phyloP scores from a whole-genome alignment of 2,113 vertebrate genomes.

The Phalacrocorax aristotelis region DNA sequence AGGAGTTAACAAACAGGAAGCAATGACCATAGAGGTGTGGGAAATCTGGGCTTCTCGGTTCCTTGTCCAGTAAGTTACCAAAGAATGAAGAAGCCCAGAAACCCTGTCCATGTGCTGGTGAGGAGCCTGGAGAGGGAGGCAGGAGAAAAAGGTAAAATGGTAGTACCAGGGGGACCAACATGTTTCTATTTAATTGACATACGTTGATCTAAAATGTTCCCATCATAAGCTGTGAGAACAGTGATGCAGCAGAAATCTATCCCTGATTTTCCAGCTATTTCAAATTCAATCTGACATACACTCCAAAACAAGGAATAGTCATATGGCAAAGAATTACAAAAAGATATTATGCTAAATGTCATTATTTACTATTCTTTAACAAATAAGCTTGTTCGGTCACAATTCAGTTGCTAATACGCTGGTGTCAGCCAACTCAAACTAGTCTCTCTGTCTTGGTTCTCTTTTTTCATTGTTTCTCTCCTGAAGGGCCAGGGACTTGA shows the following conservation, averaged over 20 bases:
- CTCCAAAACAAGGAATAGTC: background rate
- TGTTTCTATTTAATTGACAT: background rate
- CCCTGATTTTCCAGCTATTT: background rate
- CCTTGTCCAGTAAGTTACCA: background rate
- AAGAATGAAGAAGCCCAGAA: background rate
- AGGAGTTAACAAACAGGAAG: background rate
- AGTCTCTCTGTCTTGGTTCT: background rate
- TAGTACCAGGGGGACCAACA: background rate
- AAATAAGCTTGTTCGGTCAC: background rate
- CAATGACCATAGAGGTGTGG: background rate
- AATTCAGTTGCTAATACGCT: background rate
- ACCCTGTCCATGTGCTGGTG: background rate
- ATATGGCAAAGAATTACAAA: background rate
- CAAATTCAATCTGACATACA: background rate
- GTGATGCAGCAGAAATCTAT: background rate
- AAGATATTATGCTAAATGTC: background rate
- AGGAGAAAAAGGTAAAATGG: background rate
- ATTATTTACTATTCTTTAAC: background rate
- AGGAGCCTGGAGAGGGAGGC: background rate
- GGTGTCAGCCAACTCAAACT: background rate
- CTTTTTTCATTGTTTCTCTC: background rate
- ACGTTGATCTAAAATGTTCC: background rate
- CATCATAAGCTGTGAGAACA: background rate
- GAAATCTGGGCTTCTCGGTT: background rate
- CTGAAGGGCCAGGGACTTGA: background rate